These are phyloP conservation scores for Leucophenga maculata DNA, from an alignment of 2,888 invertebrate species.

Conservation along the genomic window DNA sequence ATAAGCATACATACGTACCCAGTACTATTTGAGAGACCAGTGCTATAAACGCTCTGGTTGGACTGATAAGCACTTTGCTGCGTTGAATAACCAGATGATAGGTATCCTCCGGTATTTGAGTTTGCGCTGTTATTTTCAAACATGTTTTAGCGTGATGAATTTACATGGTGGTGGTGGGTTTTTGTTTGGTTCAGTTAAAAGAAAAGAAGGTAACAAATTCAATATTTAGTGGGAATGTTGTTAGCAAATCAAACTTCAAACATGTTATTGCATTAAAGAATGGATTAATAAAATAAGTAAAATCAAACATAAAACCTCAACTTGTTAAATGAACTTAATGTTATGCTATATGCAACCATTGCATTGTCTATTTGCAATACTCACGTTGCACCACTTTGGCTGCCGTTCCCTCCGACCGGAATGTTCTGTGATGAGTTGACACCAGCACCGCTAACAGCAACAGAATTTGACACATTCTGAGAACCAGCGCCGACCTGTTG, in stretches of 20 bases:
- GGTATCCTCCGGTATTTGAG: constrained; percentile 72
- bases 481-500: constrained; percentile 53
- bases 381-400: constrained; percentile 69
- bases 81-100: constrained; percentile 71
- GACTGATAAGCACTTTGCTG: constrained; percentile 73
- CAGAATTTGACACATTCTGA: constrained; percentile 55
- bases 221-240: constrained; percentile 24
- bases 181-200: constrained; percentile 12
- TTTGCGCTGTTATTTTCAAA: constrained; percentile 66
- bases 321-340: not conserved
- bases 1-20: constrained; percentile 66
- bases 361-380: constrained; percentile 27
- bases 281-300: not conserved
- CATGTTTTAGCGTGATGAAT: constrained; percentile 21
- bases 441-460: constrained; percentile 56
- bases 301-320: constrained; percentile 8
- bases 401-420: constrained; percentile 70
- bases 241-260: constrained; percentile 23
- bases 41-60: constrained; percentile 72
- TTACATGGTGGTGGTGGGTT: constrained; percentile 27
- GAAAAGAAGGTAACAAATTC: constrained; percentile 39
- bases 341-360: not conserved
- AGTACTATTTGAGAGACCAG: constrained; percentile 71
- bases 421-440: constrained; percentile 69
- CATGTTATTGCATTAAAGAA: constrained; percentile 23